Evolutionary conservation across 2,888 invertebrate species (phyloP), one percentile per base, ranked within the genome.

Genomic region (Pecten maximus): DNA sequence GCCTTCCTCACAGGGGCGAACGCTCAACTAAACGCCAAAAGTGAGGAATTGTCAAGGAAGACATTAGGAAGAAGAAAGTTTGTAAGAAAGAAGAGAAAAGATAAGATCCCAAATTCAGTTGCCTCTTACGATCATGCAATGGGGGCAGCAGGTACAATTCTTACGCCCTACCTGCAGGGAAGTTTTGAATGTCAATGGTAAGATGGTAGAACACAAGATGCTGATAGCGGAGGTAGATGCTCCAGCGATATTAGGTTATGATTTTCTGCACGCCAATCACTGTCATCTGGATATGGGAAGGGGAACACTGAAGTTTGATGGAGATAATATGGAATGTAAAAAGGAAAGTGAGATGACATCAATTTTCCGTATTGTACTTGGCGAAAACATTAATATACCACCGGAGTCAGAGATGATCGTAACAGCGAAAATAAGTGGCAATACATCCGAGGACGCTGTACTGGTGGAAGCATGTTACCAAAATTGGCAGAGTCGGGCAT

Each of bases 171-270:
- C n/a, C n/a, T n/a, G n/a, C n/a, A n/a, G n/a, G n/a, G n/a, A n/a
- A 15, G n/a, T 87, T 15, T 44, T 90, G n/a, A 23, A 40, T 19
- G 50, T 89, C 19, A 44, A 40, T 74, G 44, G 87, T 50, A 87
- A 40, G 44, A 2, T 28, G 10, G 35, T 87, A 19, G 28, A 54
- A 2, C 89, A 90, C 12, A 16, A 48, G 23, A 35, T 90, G 39
- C n/a, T 40, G 44, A 10, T 44, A 44, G 44, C 44, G 12, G 44
- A 44, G 44, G 12, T 44, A 10, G 44, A 44, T 12, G 44, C 44
- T 44, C 44, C 44, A 44, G 44, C 44, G 44, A 86, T 90, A 23
- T 40, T 90, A 8, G 89, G 89, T 35, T 87, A 87, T 88, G 89
- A 90, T 28, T 86, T 89, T 40, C 40, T 86, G 44, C 40, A 28